These are phyloP conservation scores for Drosophila pectinifera DNA, from an alignment of 1,140 invertebrate genomes.

Conservation along the genomic window DNA sequence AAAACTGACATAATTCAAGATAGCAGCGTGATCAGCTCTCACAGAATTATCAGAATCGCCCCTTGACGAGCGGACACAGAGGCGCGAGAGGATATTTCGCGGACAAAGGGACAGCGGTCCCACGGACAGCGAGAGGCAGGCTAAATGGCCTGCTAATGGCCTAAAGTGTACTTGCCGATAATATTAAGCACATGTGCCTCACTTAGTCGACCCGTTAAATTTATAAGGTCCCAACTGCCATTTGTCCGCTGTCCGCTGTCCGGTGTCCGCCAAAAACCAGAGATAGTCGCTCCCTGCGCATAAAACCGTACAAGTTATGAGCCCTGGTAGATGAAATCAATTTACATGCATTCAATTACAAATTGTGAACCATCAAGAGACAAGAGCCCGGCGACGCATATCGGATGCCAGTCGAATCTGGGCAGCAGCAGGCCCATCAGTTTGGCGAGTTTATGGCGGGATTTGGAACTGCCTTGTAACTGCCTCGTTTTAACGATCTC, in stretches of 20 bases:
- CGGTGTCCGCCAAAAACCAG: constrained; percentile 15
- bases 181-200: constrained; percentile 75
- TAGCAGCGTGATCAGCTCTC: constrained; percentile 53
- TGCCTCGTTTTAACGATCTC: constrained; percentile 46
- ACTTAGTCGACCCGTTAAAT: constrained; percentile 46
- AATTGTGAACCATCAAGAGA: constrained; percentile 73
- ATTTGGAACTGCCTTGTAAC: constrained; percentile 50
- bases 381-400: constrained; percentile 4
- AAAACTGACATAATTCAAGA: constrained; percentile 83
- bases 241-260: constrained; percentile 42
- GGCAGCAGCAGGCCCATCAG: constrained; percentile 21
- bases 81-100: neutral
- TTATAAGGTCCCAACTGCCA: constrained; percentile 59
- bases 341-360: constrained; percentile 83
- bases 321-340: constrained; percentile 68
- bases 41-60: constrained; percentile 58
- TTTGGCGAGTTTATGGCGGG: constrained; percentile 32
- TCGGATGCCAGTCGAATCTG: constrained; percentile 3
- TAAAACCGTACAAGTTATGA: constrained; percentile 43
- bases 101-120: constrained; percentile 18
- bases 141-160: constrained; percentile 83
- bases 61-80: constrained; percentile 13
- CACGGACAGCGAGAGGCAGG: constrained; percentile 14
- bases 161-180: constrained; percentile 83
- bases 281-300: constrained; percentile 38